Base-by-base conservation (phyloP, 2,113 vertebrate species). In the Ictidomys tridecemlineatus region DNA sequence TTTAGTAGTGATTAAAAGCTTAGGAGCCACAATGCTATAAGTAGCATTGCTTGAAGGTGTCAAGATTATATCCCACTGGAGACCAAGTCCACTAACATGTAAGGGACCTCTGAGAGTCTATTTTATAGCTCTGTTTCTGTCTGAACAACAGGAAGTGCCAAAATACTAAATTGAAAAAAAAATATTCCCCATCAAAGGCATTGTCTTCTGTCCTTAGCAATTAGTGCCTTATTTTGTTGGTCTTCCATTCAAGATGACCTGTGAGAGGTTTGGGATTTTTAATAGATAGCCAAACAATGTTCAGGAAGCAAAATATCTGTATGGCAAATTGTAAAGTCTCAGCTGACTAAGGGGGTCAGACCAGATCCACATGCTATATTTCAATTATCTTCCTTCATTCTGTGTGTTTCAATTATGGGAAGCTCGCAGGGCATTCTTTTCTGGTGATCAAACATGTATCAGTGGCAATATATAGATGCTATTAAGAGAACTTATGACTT, bases 1-100 rank as follows among this genome's bases (percentile, higher is more conserved):
- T 53, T 37, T 32, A 74, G 8, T 39, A 79, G 78, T 39, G 83
- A 97, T 58, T 95, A 78, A 93, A 93, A 79, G 18, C 20, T 93
- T 51, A 45, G 37, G 39, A 84, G n/a, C 37, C 22, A 0, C 8
- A 42, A 3, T 51, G 17, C 39, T 73, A 0, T 26, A 34, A 82
- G 28, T n/a, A 32, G 48, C 28, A 84, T 79, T 72, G 58, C 65
- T 87, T 80, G 93, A 91, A 95, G 42, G 39, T 87, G 39, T 73
- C 83, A 69, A 26, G 39, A n/a, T 39, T 51, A 96, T 32, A 73
- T 5, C 61, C 39, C 73, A 58, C 58, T 82, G 45, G 73, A 97
- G 72, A 85, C 24, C 56, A 85, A 51, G 12, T 20, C 42, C 67
- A 30, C 45, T 37, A 53, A 34, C 28, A 58, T 8, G 2, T 18